These are phyloP conservation scores for Stomatorhinus ivindoensis DNA, from an alignment of 2,113 vertebrate species.

Conservation along the genomic window DNA sequence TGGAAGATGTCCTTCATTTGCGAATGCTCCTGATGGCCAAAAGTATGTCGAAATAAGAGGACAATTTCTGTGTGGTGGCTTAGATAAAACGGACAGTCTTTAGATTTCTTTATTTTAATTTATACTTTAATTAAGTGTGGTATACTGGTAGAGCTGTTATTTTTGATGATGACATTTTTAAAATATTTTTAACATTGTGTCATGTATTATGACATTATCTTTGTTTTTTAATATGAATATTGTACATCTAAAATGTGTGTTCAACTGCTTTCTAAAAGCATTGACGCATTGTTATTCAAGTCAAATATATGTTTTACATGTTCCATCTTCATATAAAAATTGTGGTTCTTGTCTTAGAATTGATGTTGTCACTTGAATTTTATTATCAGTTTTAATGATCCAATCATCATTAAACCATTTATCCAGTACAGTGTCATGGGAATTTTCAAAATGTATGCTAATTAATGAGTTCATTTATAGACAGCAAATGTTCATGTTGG, in stretches of 20 bases:
- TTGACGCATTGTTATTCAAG: neutral
- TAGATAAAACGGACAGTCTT: neutral
- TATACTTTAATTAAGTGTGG: neutral
- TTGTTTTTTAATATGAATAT: neutral
- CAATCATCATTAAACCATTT: neutral
- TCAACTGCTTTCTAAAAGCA: neutral
- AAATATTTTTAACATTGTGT: neutral
- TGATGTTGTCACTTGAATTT: neutral
- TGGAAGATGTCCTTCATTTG: constrained; percentile 77
- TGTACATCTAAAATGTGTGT: neutral
- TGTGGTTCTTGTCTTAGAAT: neutral
- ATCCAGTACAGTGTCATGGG: neutral
- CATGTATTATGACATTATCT: neutral
- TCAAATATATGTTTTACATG: neutral
- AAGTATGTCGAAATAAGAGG: constrained; percentile 58
- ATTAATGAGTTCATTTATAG: neutral
- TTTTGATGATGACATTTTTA: neutral
- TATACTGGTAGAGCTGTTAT: neutral
- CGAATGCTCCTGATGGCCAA: constrained; percentile 77
- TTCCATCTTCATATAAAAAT: neutral
- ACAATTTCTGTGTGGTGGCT: neutral
- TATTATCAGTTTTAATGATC: neutral
- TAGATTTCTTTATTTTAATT: neutral
- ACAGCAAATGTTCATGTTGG: neutral
- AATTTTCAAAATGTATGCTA: neutral